These are phyloP conservation scores for Hippopotamyrus pictus DNA, from an alignment of 2,797 vertebrate genomes.

Conservation along the genomic window DNA sequence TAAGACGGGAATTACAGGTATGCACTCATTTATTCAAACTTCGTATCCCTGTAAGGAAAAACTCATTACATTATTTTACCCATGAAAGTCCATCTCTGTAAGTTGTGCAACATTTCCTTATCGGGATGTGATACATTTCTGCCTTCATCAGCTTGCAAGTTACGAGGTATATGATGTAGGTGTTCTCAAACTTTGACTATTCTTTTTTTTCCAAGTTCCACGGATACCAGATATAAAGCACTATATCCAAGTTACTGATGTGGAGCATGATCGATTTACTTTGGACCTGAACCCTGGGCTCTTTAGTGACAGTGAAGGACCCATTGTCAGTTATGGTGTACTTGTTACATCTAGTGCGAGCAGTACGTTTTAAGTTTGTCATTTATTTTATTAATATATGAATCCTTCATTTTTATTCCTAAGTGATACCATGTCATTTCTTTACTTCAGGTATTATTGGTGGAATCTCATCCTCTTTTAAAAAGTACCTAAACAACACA, in stretches of 20 bases:
- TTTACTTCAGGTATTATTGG: background rate
- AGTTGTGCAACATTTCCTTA: background rate
- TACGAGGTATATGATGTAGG: background rate
- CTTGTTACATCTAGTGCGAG: background rate
- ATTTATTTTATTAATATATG: background rate
- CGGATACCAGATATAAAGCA: background rate
- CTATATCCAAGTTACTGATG: background rate
- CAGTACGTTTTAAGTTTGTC: background rate
- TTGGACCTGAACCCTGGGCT: background rate
- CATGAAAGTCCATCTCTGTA: background rate
- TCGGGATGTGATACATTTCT: background rate
- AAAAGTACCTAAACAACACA: background rate
- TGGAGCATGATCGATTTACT: background rate
- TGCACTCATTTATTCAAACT: background rate
- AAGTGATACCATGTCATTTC: background rate
- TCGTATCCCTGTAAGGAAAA: background rate
- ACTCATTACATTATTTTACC: background rate
- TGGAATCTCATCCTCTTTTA: background rate
- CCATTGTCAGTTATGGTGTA: slow-evolving; percentile 9
- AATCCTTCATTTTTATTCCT: background rate
- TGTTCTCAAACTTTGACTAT: background rate
- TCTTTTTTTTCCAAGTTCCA: slow-evolving; percentile 7
- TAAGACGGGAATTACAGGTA: slow-evolving; percentile 21
- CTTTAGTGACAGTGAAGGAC: background rate
- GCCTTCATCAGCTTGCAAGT: background rate